Conservation (phyloP, 1,140 invertebrate species). For the Drosophila sproati region DNA sequence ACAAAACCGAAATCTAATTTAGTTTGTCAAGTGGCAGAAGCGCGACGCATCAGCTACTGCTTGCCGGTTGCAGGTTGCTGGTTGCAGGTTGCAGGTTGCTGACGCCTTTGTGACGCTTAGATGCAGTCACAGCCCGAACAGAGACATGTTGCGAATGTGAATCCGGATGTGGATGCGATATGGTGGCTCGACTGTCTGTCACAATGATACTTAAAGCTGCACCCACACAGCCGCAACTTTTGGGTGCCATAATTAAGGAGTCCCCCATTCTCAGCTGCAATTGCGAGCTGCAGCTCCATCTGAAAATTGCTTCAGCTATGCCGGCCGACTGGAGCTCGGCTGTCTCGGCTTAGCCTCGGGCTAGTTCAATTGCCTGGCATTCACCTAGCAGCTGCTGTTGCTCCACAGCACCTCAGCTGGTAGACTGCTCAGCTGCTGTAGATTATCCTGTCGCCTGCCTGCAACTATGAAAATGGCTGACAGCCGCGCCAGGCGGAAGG, state of each 20-base stretch:
- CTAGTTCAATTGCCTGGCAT: conserved; percentile 41
- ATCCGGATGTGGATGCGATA: conserved; percentile 19
- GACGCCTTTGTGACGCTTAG: not conserved
- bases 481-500: conserved; percentile 28
- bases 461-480: conserved; percentile 69
- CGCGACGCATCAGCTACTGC: not conserved
- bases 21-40: conserved; percentile 57
- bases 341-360: conserved; percentile 26
- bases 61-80: not conserved
- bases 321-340: conserved; percentile 1
- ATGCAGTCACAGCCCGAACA: not conserved
- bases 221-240: conserved; percentile 1
- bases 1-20: conserved; percentile 79
- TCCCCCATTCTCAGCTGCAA: conserved; percentile 28
- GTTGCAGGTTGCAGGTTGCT: not conserved
- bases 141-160: conserved; percentile 8
- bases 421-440: conserved; percentile 48
- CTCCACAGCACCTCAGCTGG: not conserved
- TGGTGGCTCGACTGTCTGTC: conserved; percentile 31
- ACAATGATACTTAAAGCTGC: conserved; percentile 42
- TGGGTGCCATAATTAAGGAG: conserved; percentile 75
- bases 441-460: conserved; percentile 68
- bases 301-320: conserved; percentile 28
- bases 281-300: not conserved
- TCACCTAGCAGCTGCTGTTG: conserved; percentile 3